A percentile compares a stretch with the other conserved stretches of the same genome.
Conservation (phyloP, 2,113 vertebrate genomes). For the Talpa occidentalis region DNA sequence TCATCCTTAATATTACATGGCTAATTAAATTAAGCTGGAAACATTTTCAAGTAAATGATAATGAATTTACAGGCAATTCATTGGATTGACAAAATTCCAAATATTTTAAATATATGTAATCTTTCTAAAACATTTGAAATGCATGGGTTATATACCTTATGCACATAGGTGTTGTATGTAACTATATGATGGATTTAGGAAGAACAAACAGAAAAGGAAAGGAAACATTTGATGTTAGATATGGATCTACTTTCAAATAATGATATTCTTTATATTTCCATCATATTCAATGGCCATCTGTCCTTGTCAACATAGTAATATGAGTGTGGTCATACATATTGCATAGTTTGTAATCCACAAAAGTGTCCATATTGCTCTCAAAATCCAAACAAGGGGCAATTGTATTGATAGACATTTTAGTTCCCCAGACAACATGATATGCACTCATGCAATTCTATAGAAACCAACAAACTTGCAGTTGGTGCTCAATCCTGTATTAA, state of each 20-base stretch:
- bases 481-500: not conserved
- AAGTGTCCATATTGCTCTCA: not conserved
- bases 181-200: not conserved
- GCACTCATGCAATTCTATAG: not conserved
- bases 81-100: not conserved
- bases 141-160: not conserved
- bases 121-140: not conserved
- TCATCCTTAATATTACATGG: not conserved
- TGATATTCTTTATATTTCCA: not conserved
- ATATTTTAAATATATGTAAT: no score
- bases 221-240: not conserved
- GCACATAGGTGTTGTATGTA: not conserved
- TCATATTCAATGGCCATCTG: constrained; percentile 10
- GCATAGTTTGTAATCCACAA: not conserved
- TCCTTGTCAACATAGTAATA: constrained; percentile 27
- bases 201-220: not conserved
- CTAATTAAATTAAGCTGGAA: not conserved
- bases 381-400: constrained; percentile 9
- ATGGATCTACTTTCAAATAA: not conserved
- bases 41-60: not conserved
- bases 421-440: constrained; percentile 62
- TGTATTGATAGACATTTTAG: constrained; percentile 27
- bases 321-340: constrained; percentile 3
- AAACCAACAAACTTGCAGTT: constrained; percentile 54
- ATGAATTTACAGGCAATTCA: not conserved